Base-by-base conservation (phyloP, 2,888 invertebrate species). In the Strigamia maritima region DNA sequence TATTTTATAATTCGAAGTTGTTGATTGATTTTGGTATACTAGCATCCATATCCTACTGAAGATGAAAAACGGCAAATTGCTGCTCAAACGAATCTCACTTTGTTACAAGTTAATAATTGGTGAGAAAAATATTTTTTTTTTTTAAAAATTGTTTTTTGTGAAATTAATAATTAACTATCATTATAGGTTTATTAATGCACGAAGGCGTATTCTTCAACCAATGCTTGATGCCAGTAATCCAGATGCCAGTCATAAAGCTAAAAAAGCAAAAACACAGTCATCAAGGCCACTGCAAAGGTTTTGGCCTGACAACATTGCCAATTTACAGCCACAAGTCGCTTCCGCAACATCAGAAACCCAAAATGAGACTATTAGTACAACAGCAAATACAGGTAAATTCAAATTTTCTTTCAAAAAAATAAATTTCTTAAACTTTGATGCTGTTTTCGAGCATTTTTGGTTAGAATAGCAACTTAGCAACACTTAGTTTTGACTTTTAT, bases 1-100 rank as follows among this genome's bases (percentile, higher is more conserved):
- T 74, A 8, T 75, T 75, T 75, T 75, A 6, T 75, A 28, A 24
- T 22, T 4, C 0, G 31, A 28, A 10, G 19, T 24, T 75, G 7
- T 28, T 4, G 0, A 22, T n/a, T 75, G 28, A 35, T 7, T 75
- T 1, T 31, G 2, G 80, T 81, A 80, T 85, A 86, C 0, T 88
- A 96, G 95, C 96, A 96, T 87, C 96, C 96, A 0, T 97, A 97
- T 86, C 97, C 97, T 0, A 95, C 95, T 77, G 96, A 96, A 86
- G 96, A 96, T 84, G 95, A 97, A 86, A 97, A 97, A 86, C 90
- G 94, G 40, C 91, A 93, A 81, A 92, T 97, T 80, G 95, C 95
- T 1, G 91, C 92, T 31, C 94, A 95, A 86, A 96, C 96, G 44
- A 92, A 95, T 83, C 89, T 97, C 79, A 95, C 95, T 0, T 87